These are phyloP conservation scores for Orcinus orca DNA, from an alignment of 2,113 vertebrate species.

Conservation along the genomic window DNA sequence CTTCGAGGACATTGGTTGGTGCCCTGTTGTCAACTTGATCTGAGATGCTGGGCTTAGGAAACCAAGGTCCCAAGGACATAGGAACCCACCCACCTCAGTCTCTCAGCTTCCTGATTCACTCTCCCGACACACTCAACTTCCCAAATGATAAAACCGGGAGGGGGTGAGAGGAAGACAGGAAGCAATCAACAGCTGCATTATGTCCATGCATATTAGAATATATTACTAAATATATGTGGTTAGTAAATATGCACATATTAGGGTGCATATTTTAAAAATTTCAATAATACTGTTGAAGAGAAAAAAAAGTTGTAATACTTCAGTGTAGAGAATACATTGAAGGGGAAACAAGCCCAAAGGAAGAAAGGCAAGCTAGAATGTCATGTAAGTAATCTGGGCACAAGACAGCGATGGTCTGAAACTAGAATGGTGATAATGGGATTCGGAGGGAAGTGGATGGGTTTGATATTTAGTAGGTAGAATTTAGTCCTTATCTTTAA, in stretches of 20 bases:
- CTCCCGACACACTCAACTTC: not conserved
- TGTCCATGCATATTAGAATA: not conserved
- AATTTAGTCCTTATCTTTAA: not conserved
- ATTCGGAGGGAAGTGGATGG: not conserved
- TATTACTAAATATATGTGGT: not conserved
- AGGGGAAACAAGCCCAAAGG: not conserved
- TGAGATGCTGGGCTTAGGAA: not conserved
- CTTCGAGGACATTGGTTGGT: not conserved
- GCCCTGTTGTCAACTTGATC: not conserved
- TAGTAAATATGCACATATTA: constrained; percentile 9
- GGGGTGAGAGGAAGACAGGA: not conserved
- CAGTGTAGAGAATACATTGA: not conserved
- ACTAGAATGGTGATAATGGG: not conserved
- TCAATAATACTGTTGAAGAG: not conserved
- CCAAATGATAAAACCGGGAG: not conserved
- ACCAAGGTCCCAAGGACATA: not conserved
- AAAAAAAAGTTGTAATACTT: not conserved
- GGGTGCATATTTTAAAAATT: not conserved
- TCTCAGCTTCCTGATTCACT: not conserved
- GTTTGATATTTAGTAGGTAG: not conserved
- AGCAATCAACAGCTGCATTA: not conserved
- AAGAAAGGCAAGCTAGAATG: not conserved
- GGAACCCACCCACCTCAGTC: not conserved
- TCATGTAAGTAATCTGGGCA: not conserved
- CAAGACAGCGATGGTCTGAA: not conserved